A percentile compares a stretch with the other conserved stretches of the same genome.
These are phyloP conservation scores for Himalopsyche kuldschensis DNA, from an alignment of 2,888 invertebrate species.

Conservation along the genomic window DNA sequence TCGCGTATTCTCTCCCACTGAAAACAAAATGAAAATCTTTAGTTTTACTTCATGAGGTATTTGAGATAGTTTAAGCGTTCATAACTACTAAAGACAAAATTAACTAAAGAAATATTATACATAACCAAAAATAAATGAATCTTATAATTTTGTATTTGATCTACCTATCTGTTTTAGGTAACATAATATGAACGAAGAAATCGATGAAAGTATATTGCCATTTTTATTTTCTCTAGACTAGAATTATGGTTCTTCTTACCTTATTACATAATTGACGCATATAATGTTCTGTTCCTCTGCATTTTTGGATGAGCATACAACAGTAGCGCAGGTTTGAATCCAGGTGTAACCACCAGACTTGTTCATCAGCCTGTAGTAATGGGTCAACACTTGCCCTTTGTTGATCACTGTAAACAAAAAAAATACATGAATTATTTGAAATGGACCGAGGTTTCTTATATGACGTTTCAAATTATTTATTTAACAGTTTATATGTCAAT, in stretches of 20 bases:
- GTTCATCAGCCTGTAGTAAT: slow-evolving; percentile 95
- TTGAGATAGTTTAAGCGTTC: too few species aligned
- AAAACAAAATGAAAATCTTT: background rate
- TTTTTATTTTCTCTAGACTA: too few species aligned
- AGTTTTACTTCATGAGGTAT: background rate
- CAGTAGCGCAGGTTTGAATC: slow-evolving; percentile 96
- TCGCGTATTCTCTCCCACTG: slow-evolving; percentile 85
- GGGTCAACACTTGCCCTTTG: slow-evolving; percentile 95
- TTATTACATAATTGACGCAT: slow-evolving; percentile 95
- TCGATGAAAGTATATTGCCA: too few species aligned
- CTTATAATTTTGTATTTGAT: background rate
- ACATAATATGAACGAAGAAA: too few species aligned
- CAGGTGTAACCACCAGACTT: slow-evolving; percentile 95
- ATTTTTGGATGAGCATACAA: slow-evolving; percentile 93
- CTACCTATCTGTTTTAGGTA: background rate
- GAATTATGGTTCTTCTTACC: slow-evolving; percentile 61
- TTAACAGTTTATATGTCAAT: too few species aligned
- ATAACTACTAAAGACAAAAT: too few species aligned
- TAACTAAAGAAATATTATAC: too few species aligned
- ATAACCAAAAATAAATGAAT: too few species aligned
- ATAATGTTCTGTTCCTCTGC: slow-evolving; percentile 97
- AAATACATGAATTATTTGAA: background rate
- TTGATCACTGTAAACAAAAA: slow-evolving; percentile 76
- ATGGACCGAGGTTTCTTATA: too few species aligned
- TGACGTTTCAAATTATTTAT: too few species aligned